These are phyloP conservation scores for Eulimnadia texana DNA, from an alignment of 1,140 invertebrate genomes.

Conservation along the genomic window DNA sequence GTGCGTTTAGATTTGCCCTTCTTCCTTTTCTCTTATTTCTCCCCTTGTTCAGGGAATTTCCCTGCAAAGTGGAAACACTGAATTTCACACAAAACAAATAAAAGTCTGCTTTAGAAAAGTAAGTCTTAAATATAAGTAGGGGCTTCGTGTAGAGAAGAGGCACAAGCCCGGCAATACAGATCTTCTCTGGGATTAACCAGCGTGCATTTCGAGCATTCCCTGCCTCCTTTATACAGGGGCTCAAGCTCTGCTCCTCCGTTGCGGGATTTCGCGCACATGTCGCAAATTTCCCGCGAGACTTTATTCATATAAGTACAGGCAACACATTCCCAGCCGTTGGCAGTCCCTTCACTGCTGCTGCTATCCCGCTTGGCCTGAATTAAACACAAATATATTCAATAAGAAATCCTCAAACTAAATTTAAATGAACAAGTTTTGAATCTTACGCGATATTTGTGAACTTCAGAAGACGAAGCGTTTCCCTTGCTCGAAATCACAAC, in stretches of 20 bases:
- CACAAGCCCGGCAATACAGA: constrained; percentile 49
- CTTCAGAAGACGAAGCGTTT: too few relatives aligned
- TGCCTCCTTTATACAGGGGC: constrained; percentile 53
- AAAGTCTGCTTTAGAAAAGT: too few relatives aligned
- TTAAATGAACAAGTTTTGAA: too few relatives aligned
- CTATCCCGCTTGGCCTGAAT: neutral
- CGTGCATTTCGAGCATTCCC: constrained; percentile 61
- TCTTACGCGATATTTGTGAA: too few relatives aligned
- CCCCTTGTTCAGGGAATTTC: too few relatives aligned
- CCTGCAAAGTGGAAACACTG: too few relatives aligned
- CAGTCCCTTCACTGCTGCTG: neutral
- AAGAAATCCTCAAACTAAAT: too few relatives aligned
- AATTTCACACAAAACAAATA: too few relatives aligned
- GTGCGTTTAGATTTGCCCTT: too few relatives aligned
- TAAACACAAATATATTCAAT: too few relatives aligned
- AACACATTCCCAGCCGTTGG: constrained; percentile 49
- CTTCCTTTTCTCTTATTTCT: too few relatives aligned
- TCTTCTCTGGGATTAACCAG: constrained; percentile 56
- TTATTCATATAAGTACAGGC: constrained; percentile 55
- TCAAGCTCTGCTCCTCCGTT: constrained; percentile 40
- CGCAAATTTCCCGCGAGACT: constrained; percentile 41
- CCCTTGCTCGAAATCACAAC: too few relatives aligned
- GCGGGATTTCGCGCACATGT: constrained; percentile 58
- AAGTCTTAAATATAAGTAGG: constrained; percentile 50
- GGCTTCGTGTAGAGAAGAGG: constrained; percentile 49